A percentile compares a stretch with the other conserved stretches of the same genome.
Conservation (phyloP, 1,140 invertebrate genomes). For the Caenorhabditis latens region DNA sequence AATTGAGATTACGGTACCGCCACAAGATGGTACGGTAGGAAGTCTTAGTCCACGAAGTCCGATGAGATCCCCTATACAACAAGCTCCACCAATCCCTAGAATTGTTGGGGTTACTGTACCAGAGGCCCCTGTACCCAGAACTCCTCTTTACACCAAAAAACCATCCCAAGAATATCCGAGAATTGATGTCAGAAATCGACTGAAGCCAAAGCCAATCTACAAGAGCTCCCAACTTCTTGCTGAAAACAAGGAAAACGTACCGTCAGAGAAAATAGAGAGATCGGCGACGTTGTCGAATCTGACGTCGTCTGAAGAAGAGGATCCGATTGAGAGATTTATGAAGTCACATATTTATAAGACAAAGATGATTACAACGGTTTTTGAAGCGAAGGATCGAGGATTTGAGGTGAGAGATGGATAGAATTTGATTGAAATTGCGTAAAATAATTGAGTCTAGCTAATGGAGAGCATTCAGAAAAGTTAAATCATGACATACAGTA, state of each 20-base stretch:
- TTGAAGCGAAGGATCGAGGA: constrained; percentile 49
- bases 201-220: constrained; percentile 6
- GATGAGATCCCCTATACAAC: no score
- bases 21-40: neutral
- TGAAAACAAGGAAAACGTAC: neutral
- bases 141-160: constrained; percentile 11
- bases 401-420: constrained; percentile 16
- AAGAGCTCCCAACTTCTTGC: neutral
- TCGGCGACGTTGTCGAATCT: constrained; percentile 13
- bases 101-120: constrained; percentile 14
- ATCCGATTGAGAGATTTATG: constrained; percentile 53
- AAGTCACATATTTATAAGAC: constrained; percentile 53
- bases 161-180: neutral
- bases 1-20: constrained; percentile 7
- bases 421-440: no score
- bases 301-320: neutral
- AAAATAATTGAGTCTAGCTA: no score
- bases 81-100: neutral
- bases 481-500: no score
- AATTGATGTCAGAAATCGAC: neutral
- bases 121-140: neutral
- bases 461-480: no score
- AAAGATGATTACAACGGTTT: constrained; percentile 55
- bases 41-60: neutral
- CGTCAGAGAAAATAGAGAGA: neutral